Evolutionary conservation across 1,140 invertebrate genomes (phyloP).

Genomic region (Hesperophylax magnus): DNA sequence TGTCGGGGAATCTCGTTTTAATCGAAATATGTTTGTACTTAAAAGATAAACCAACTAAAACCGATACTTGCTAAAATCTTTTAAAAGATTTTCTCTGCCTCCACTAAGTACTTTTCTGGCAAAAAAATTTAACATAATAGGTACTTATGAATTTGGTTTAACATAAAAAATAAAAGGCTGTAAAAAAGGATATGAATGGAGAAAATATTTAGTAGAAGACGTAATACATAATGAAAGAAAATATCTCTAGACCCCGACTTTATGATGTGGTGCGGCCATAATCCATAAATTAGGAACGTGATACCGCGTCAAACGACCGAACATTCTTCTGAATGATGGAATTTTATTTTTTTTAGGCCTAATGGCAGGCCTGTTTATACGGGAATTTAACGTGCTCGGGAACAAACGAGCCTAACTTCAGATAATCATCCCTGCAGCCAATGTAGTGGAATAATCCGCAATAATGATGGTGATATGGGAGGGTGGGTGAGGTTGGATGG

Average conservation of each 20-base stretch:
- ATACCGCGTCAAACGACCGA: constrained; percentile 24
- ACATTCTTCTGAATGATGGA: constrained; percentile 18
- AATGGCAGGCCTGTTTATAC: constrained; percentile 5
- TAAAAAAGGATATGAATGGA: neutral
- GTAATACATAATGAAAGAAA: constrained; percentile 7
- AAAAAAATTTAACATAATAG: too few relatives aligned
- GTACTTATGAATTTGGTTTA: too few relatives aligned
- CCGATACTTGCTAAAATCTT: too few relatives aligned
- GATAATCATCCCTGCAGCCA: constrained; percentile 30
- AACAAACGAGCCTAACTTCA: constrained; percentile 6
- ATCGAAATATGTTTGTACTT: too few relatives aligned
- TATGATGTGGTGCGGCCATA: constrained; percentile 1
- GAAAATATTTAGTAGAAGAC: neutral
- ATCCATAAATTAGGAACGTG: constrained; percentile 32
- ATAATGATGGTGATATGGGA: constrained; percentile 32
- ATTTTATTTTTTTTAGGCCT: too few relatives aligned
- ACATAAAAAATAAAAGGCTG: too few relatives aligned
- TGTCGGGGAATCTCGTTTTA: neutral
- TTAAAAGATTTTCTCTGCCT: too few relatives aligned
- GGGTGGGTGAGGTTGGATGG: neutral
- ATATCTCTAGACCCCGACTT: neutral
- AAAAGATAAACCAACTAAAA: too few relatives aligned
- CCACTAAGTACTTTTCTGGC: too few relatives aligned
- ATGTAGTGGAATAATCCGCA: constrained; percentile 36
- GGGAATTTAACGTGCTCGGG: constrained; percentile 11